phyloP scores from a whole-genome alignment of 2,113 vertebrate genomes.

The Alouatta palliata region DNA sequence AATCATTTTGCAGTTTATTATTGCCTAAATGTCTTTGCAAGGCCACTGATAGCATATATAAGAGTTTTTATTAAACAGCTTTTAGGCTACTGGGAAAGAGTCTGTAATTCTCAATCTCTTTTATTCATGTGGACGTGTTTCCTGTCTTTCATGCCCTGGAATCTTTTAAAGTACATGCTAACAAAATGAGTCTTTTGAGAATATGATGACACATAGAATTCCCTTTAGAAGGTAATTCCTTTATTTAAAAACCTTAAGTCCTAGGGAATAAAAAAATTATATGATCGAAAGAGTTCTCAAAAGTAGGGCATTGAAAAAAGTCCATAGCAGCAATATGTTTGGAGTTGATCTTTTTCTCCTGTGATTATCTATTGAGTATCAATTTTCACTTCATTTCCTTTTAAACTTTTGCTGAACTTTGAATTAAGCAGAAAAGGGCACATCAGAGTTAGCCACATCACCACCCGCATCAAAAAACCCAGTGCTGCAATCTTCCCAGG shows the following conservation, averaged over 20 bases:
- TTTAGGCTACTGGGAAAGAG: constrained; percentile 6
- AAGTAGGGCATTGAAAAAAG: constrained; percentile 31
- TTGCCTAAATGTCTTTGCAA: constrained; percentile 23
- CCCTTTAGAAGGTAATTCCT: not conserved
- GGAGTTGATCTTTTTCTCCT: not conserved
- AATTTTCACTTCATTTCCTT: constrained; percentile 54
- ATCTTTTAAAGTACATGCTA: constrained; percentile 20
- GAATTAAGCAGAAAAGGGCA: not conserved
- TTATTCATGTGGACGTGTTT: not conserved
- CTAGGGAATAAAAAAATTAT: not conserved
- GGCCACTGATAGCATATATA: not conserved
- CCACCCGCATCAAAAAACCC: not conserved
- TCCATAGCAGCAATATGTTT: not conserved
- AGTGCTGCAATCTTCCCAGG: not conserved
- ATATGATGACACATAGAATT: not conserved
- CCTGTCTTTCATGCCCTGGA: not conserved
- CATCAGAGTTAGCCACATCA: not conserved
- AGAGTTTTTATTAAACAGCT: not conserved
- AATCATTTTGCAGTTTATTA: constrained; percentile 47
- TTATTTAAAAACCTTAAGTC: constrained; percentile 34
- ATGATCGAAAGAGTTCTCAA: constrained; percentile 49
- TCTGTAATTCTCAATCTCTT: not conserved
- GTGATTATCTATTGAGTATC: constrained; percentile 20
- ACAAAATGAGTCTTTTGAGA: constrained; percentile 48
- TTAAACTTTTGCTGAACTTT: constrained; percentile 57